Evolutionary conservation across 2,113 vertebrate genomes (phyloP), one percentile per base, ranked within the genome.

Genomic region (Strix aluco): DNA sequence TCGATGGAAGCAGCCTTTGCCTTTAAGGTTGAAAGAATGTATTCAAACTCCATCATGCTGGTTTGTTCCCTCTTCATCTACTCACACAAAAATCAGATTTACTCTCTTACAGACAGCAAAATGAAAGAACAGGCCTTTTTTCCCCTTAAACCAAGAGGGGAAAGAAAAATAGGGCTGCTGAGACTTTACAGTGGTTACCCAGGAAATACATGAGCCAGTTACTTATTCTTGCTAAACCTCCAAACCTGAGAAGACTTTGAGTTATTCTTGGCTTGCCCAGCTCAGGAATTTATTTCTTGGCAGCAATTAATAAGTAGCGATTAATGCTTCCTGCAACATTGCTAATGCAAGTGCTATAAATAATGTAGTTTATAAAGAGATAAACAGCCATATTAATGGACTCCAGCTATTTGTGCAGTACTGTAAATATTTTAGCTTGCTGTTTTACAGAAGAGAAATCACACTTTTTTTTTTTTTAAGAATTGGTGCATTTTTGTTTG

Each of bases 401-500:
- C 65, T 95, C 38, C 40, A 95, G 97, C 86, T 97, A 96, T 97
- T 97, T 97, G 83, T 95, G 94, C 78, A 90, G 79, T 84, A 95
- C 81, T 95, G 96, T 98, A 98, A 98, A 98, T 97, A 98, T 97
- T 98, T 98, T 88, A 66, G 88, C 81, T 93, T 97, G 93, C 70
- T 96, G 93, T 97, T 98, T 98, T 97, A 97, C 86, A 96, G 95
- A 97, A 97, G 90, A 96, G 96, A 97, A 70, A 95, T 88, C 77
- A 96, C 94, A 63, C 80, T 89, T 92, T 27, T 86, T 18, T 65
- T 67, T 87, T 84, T 89, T 94, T 78, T 13, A 23, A 89, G 94
- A 96, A 92, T 75, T 81, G 92, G 94, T 86, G 82, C 90, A 88
- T 96, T 97, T 94, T 93, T 90, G 85, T 95, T 94, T 93, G 81